Evolutionary conservation across 2,888 invertebrate species (phyloP).

Genomic region (Drosophila birchii): DNA sequence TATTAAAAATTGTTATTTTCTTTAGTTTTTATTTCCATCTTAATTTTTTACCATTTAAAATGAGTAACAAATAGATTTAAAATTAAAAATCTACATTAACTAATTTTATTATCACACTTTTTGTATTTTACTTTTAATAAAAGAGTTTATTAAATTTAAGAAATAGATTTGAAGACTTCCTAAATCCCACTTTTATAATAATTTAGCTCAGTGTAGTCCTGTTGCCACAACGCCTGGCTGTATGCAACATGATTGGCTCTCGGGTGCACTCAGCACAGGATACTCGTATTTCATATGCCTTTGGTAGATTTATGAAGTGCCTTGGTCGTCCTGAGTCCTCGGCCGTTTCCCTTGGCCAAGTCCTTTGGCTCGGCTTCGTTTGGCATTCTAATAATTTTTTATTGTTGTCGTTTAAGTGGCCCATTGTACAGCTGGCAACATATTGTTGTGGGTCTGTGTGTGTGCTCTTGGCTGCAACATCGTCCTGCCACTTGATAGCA

Average conservation of each 20-base stretch:
- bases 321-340: slow-evolving; percentile 48
- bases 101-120: neutral
- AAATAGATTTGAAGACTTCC: no score
- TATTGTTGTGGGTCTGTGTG: slow-evolving; percentile 66
- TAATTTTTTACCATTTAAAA: no score
- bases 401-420: slow-evolving; percentile 77
- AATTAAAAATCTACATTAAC: no score
- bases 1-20: no score
- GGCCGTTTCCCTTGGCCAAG: slow-evolving; percentile 50
- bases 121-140: no score
- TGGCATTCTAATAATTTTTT: slow-evolving; percentile 78
- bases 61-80: no score
- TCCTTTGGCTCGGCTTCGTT: slow-evolving; percentile 53
- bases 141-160: no score
- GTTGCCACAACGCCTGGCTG: slow-evolving; percentile 34
- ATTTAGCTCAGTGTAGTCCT: slow-evolving; percentile 3
- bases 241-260: slow-evolving; percentile 73
- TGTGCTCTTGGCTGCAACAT: slow-evolving; percentile 34
- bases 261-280: slow-evolving; percentile 62
- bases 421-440: slow-evolving; percentile 78
- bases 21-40: no score
- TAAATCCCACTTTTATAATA: neutral
- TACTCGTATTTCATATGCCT: slow-evolving; percentile 78
- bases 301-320: slow-evolving; percentile 77
- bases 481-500: slow-evolving; percentile 44